Base-by-base conservation (phyloP, 2,797 vertebrate genomes). In the Mus minutoides region DNA sequence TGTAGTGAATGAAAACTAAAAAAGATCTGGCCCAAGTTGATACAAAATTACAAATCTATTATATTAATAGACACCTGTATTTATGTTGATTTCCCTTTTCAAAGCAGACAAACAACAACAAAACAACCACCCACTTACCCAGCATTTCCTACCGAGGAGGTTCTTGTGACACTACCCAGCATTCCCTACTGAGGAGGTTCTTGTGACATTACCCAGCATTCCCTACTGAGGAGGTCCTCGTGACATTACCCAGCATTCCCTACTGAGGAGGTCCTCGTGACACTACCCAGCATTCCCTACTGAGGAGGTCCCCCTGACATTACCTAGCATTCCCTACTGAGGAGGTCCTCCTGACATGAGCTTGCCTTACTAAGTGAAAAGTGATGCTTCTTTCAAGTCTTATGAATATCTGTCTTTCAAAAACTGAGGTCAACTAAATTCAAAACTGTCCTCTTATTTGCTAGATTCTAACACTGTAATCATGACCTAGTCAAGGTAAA, bases 401-500 rank as follows among this genome's bases (percentile, higher is more conserved):
- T 37, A 94, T 69, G 87, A 73, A 94, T 92, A 60, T 58, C 7
- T 58, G 22, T 60, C 95, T 89, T 92, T 97, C 29, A 22, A 97
- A 97, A 89, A 96, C 76, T 97, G 83, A 94, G 71, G 97, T 76
- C 95, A 98, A 95, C 95, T 94, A 97, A 96, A 87, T 97, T 94
- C 87, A 97, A 95, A 77, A 5, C 4, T 26, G 75, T 94, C 79
- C 76, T 86, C 90, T 73, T 95, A 95, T 94, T 97, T 97, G 77
- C 1, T 96, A 40, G 43, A 60, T 78, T 98, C 97, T 92, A 98
- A 80, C 67, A 95, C 97, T 98, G 95, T 92, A 98, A 98, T 76
- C 73, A 92, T 94, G 86, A 79, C 87, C 92, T 93, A 95, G 96
- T 95, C 73, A 97, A 98, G 88, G 97, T 91, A 98, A 97, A 95